phyloP scores from a whole-genome alignment of 1,140 invertebrate genomes.

The Nomia melanderi region DNA sequence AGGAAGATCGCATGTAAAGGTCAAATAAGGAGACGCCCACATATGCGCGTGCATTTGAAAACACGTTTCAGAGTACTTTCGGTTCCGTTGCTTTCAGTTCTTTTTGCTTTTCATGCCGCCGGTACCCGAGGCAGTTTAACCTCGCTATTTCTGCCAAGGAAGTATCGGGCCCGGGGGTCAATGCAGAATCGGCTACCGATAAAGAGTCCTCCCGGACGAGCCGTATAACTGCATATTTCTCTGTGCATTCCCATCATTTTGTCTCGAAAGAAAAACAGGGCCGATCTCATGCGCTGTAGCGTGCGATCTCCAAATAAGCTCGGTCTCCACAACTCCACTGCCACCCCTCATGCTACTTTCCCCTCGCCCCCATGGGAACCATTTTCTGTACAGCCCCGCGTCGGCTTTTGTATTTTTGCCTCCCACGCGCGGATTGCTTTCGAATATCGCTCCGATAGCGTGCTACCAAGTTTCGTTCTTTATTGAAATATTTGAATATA shows the following conservation, averaged over 20 bases:
- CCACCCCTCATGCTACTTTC: neutral
- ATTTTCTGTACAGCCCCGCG: slow-evolving; percentile 24
- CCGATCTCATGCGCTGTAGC: neutral
- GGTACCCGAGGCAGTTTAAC: slow-evolving; percentile 24
- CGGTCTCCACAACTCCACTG: neutral
- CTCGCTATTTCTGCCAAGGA: slow-evolving; percentile 37
- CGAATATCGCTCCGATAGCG: slow-evolving; percentile 30
- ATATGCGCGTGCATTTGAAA: neutral
- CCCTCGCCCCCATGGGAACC: slow-evolving; percentile 9
- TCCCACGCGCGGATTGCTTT: slow-evolving; percentile 20
- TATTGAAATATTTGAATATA: slow-evolving; percentile 51
- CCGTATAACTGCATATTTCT: slow-evolving; percentile 41
- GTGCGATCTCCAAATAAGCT: slow-evolving; percentile 39
- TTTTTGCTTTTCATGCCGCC: slow-evolving; percentile 7
- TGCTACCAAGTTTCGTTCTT: slow-evolving; percentile 11
- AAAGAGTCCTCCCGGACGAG: slow-evolving; percentile 16
- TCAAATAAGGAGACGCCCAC: neutral
- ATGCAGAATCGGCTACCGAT: slow-evolving; percentile 27
- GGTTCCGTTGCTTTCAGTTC: slow-evolving; percentile 14
- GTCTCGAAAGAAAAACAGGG: slow-evolving; percentile 14
- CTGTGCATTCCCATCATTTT: slow-evolving; percentile 16
- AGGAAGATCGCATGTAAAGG: neutral
- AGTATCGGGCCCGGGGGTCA: slow-evolving; percentile 33
- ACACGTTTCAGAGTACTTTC: slow-evolving; percentile 4
- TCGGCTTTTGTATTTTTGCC: slow-evolving; percentile 37